These are phyloP conservation scores for Sphenodon punctatus DNA, from an alignment of 2,797 vertebrate species.

Conservation along the genomic window DNA sequence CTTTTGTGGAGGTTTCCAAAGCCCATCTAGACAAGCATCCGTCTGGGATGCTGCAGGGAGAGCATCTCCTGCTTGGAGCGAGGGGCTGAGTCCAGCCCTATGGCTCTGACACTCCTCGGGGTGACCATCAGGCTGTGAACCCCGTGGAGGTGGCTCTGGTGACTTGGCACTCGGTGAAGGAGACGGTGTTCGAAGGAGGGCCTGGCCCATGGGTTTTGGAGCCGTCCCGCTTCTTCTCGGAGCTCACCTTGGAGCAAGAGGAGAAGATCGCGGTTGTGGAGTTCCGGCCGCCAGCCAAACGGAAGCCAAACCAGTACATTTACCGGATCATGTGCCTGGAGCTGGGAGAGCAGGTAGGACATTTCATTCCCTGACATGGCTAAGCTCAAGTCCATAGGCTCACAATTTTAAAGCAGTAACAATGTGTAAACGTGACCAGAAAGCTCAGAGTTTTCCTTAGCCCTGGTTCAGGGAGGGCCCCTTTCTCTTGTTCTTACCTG, in stretches of 20 bases:
- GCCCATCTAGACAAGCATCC: too few relatives aligned
- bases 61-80: too few relatives aligned
- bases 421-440: background rate
- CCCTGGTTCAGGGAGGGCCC: background rate
- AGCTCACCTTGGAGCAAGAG: conserved; percentile 39
- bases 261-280: conserved; percentile 22
- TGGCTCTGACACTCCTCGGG: conserved; percentile 12
- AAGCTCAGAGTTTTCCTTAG: background rate
- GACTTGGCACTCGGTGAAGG: conserved; percentile 55
- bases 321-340: conserved; percentile 55
- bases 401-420: background rate
- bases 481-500: background rate
- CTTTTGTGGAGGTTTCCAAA: too few relatives aligned
- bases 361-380: too few relatives aligned
- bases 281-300: conserved; percentile 49
- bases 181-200: conserved; percentile 69
- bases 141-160: conserved; percentile 65
- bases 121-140: conserved; percentile 54
- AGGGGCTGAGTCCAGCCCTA: too few relatives aligned
- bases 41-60: too few relatives aligned
- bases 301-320: conserved; percentile 62
- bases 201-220: conserved; percentile 67
- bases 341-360: conserved; percentile 74
- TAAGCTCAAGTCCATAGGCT: background rate
- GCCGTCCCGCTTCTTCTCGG: conserved; percentile 68